These are phyloP conservation scores for Syrista parreyssii DNA, from an alignment of 2,888 invertebrate species.

Conservation along the genomic window DNA sequence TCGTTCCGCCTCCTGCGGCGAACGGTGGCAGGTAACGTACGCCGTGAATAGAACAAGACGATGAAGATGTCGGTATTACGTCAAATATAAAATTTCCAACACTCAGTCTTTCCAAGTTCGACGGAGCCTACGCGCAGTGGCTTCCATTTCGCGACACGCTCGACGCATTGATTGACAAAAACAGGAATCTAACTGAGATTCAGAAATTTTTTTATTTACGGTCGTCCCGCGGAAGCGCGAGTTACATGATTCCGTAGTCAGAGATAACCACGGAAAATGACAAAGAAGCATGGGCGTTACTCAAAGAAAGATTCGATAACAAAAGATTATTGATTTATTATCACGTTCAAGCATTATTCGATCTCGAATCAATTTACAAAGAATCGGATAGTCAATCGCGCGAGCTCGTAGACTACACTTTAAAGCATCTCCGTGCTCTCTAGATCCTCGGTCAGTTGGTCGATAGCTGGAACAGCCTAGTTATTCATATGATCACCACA, in stretches of 20 bases:
- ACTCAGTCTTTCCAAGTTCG: slow-evolving; percentile 28
- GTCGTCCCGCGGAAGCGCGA: slow-evolving; percentile 22
- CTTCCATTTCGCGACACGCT: slow-evolving; percentile 29
- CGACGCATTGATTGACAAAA: slow-evolving; percentile 26
- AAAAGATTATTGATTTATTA: slow-evolving; percentile 23
- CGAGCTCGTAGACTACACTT: slow-evolving; percentile 15
- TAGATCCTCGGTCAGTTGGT: slow-evolving; percentile 16
- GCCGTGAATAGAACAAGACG: not conserved
- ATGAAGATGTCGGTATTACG: not conserved
- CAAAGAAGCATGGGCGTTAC: slow-evolving; percentile 23
- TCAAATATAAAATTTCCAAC: slow-evolving; percentile 18
- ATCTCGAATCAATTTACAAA: slow-evolving; percentile 13
- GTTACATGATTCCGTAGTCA: slow-evolving; percentile 25
- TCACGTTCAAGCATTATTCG: slow-evolving; percentile 26
- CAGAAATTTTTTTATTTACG: slow-evolving; percentile 33
- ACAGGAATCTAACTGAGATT: slow-evolving; percentile 16
- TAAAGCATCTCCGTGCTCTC: slow-evolving; percentile 21
- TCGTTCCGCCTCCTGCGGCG: slow-evolving; percentile 14
- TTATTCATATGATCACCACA: slow-evolving; percentile 19
- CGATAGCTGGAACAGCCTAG: slow-evolving; percentile 18
- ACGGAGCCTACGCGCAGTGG: slow-evolving; percentile 32
- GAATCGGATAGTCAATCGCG: slow-evolving; percentile 19
- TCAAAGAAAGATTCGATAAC: slow-evolving; percentile 29
- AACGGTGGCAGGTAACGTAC: not conserved
- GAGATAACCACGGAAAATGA: slow-evolving; percentile 29